These are phyloP conservation scores for Cyclophora punctaria DNA, from an alignment of 2,888 invertebrate genomes.

Conservation along the genomic window DNA sequence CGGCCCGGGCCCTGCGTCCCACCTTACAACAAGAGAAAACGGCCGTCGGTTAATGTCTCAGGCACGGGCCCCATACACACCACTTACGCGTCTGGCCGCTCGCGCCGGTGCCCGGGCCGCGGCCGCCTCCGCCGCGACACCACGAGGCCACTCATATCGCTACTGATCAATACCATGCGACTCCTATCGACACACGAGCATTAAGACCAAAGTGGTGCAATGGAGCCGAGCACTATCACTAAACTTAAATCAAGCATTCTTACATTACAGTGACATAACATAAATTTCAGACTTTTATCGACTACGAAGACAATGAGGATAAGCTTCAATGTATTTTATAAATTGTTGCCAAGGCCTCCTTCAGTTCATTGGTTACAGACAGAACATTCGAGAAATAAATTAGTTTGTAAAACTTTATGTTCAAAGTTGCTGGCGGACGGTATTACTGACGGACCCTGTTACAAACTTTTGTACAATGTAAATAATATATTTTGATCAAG, in stretches of 20 bases:
- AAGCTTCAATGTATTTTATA: neutral
- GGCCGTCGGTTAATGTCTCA: slow-evolving; percentile 61
- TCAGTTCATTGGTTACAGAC: slow-evolving; percentile 2
- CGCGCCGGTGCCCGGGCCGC: slow-evolving; percentile 22
- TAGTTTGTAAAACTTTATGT: neutral
- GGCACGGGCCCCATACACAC: slow-evolving; percentile 63
- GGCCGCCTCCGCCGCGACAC: too few species aligned
- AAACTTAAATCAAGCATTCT: slow-evolving; percentile 24
- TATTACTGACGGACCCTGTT: too few species aligned
- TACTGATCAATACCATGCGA: slow-evolving; percentile 31
- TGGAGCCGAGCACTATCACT: slow-evolving; percentile 48
- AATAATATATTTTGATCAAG: too few species aligned
- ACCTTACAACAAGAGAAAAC: slow-evolving; percentile 74
- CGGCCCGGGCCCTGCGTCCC: slow-evolving; percentile 73
- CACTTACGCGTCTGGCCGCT: slow-evolving; percentile 72
- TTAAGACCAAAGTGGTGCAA: slow-evolving; percentile 70
- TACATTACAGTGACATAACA: slow-evolving; percentile 31
- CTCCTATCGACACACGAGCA: slow-evolving; percentile 51
- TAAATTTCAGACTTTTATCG: slow-evolving; percentile 18
- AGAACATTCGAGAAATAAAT: neutral
- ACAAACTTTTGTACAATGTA: too few species aligned
- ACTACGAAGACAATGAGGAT: neutral
- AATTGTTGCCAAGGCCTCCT: slow-evolving; percentile 11
- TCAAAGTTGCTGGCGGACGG: slow-evolving; percentile 1
- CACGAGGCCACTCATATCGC: neutral